Evolutionary conservation across 2,113 vertebrate species (phyloP).

Genomic region (Chloropsis hardwickii): DNA sequence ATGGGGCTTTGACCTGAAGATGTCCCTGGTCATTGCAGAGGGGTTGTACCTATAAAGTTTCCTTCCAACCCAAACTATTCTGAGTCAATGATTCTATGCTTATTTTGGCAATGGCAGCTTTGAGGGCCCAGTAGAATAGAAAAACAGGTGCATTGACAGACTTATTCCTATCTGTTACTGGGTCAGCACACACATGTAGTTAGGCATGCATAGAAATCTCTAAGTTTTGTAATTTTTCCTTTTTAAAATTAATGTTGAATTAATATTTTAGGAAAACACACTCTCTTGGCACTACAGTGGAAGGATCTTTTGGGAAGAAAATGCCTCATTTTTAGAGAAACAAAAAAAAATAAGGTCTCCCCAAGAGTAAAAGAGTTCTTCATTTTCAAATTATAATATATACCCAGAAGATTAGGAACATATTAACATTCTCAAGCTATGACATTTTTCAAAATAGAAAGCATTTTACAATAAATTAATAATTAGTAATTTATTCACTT

Average conservation of each 20-base stretch:
- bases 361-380: background rate
- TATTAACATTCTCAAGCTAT: background rate
- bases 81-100: background rate
- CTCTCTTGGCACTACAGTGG: background rate
- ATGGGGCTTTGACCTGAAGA: background rate
- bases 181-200: background rate
- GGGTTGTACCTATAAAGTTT: background rate
- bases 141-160: background rate
- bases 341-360: background rate
- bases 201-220: background rate
- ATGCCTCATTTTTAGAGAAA: background rate
- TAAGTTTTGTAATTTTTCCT: background rate
- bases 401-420: background rate
- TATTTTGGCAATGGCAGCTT: background rate
- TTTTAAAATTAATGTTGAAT: background rate
- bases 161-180: background rate
- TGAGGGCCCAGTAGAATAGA: background rate
- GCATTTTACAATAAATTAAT: background rate
- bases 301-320: background rate
- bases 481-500: constrained; percentile 26
- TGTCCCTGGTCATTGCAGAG: too few relatives aligned
- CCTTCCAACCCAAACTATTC: background rate
- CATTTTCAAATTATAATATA: background rate
- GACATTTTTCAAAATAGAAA: constrained; percentile 5
- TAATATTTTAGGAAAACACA: background rate